These are phyloP conservation scores for Limnephilus auricula DNA, from an alignment of 2,888 invertebrate genomes.

Conservation along the genomic window DNA sequence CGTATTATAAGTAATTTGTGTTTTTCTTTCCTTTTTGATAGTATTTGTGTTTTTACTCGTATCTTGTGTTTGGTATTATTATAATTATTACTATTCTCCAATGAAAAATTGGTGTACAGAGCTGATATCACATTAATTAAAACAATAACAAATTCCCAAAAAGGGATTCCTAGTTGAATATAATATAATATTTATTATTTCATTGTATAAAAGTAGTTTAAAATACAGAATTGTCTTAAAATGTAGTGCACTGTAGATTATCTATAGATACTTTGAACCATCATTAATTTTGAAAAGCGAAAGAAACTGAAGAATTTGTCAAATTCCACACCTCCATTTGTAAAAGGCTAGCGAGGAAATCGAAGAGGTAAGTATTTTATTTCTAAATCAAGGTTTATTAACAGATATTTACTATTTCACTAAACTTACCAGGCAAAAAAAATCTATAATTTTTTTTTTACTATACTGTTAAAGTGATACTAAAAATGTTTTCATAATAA, in stretches of 20 bases:
- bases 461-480: too few species aligned
- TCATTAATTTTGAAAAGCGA: neutral
- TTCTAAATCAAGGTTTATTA: neutral
- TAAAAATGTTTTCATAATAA: too few species aligned
- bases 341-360: neutral
- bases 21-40: conserved; percentile 41
- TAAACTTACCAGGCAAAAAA: neutral
- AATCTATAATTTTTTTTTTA: too few species aligned
- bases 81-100: neutral
- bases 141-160: neutral
- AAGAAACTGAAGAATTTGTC: neutral
- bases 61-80: conserved; percentile 11
- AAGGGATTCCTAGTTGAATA: neutral
- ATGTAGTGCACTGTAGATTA: conserved; percentile 23
- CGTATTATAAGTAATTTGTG: conserved; percentile 46
- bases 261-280: neutral
- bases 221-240: neutral
- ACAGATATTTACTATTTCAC: neutral
- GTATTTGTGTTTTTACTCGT: neutral
- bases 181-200: neutral
- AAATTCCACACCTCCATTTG: neutral
- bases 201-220: conserved; percentile 9
- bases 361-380: neutral
- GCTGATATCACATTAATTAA: neutral
- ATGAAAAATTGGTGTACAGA: conserved; percentile 18